Evolutionary conservation across 2,888 invertebrate species (phyloP), one percentile per base, ranked within the genome.

Genomic region (Xiphydria camelus): DNA sequence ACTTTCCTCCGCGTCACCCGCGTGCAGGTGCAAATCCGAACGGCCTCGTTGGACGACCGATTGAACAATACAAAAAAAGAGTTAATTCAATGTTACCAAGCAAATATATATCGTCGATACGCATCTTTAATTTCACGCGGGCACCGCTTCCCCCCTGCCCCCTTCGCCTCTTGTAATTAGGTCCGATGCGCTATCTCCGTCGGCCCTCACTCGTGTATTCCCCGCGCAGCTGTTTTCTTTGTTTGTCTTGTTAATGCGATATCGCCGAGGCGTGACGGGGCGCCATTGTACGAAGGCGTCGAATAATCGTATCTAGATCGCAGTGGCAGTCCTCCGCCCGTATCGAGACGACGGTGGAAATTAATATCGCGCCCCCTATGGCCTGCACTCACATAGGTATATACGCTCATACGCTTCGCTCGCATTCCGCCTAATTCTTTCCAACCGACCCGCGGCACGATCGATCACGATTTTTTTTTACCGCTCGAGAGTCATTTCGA

Each of bases 81-180:
- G 64, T 69, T 69, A 67, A 68, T 68, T 66, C 51, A 66, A 60
- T 59, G 66, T 50, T 61, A 56, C 58, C 57, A 61, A 61, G 59
- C 62, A 61, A 59, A 61, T 61, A n/a, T n/a, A n/a, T n/a, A 66
- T 60, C 59, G 53, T 40, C 53, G 70, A 70, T 70, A 65, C 35
- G 49, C 46, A 70, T 70, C 70, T 70, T 65, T 62, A 67, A 70
- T 68, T 70, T 68, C 55, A 57, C 45, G 51, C 35, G 49, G 39
- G 33, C 43, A 18, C 38, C 42, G 41, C 7, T 36, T 45, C 49
- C 37, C 38, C 35, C 49, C 23, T 2, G n/a, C 38, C 42, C 39
- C 7, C 36, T 45, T 49, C 37, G 37, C 35, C 49, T 19, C 2
- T 48, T 55, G 64, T 66, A 66, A 70, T 66, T 69, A 61, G 55